Base-by-base conservation (phyloP, 2,888 invertebrate genomes). In the Athetis lepigone region DNA sequence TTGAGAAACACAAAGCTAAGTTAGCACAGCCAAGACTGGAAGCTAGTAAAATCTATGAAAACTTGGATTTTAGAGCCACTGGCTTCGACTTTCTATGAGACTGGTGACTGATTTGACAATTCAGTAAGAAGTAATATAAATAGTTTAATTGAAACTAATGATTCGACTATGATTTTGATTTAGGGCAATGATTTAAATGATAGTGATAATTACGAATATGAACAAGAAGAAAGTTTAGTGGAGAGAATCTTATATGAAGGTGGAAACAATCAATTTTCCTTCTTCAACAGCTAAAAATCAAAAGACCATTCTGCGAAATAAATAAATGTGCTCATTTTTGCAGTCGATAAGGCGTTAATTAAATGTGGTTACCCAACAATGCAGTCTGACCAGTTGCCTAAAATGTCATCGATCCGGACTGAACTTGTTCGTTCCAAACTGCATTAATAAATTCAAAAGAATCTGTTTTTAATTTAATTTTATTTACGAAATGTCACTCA, bases 321-420 rank as follows among this genome's bases (percentile, higher is more conserved):
- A 58, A 74, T 56, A 43, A 51, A 55, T 63, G n/a, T 21, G 47
- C 25, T 37, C 33, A 33, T 33, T 57, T 19, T 52, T 37, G 37
- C 8, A 67, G 37, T 63, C 49, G 39, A 36, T 56, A 66, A 46
- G 39, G 50, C 52, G 21, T 61, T 74, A 63, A 72, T 75, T 58
- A 63, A 69, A 71, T 50, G 66, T 71, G 49, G 70, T 66, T 69
- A 69, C 56, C 43, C 63, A 80, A 71, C 56, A 79, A 81, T 82
- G 82, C 67, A 67, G 80, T 81, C 43, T 25, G 71, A 70, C 76
- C 54, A 69, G 77, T 77, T 74, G 43, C 39, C 62, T 57, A 61
- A 71, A 77, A 78, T 80, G 80, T 64, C 81, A 79, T 69, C 70
- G 71, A 63, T 74, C 50, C 54, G 51, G 23, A 29, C 39, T 50